phyloP scores from a whole-genome alignment of 2,888 invertebrate genomes.

The Zele albiditarsus region DNA sequence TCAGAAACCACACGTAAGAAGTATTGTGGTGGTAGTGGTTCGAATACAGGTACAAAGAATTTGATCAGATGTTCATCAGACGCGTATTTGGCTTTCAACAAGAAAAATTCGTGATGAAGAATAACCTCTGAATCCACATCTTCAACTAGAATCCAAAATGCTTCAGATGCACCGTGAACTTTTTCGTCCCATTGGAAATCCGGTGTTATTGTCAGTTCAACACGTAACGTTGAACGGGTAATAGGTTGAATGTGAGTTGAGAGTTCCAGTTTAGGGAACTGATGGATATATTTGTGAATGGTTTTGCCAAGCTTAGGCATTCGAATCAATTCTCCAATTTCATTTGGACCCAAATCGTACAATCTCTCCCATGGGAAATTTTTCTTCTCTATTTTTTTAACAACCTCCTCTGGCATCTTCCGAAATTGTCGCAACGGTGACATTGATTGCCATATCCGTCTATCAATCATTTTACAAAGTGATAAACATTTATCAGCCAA shows the following conservation, averaged over 20 bases:
- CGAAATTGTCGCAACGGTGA: conserved; percentile 97
- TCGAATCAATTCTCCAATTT: conserved; percentile 94
- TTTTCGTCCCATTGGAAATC: conserved; percentile 99
- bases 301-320: conserved; percentile 95
- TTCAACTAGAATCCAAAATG: conserved; percentile 91
- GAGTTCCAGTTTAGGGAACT: conserved; percentile 96
- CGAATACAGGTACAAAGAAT: conserved; percentile 98
- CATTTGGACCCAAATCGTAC: conserved; percentile 97
- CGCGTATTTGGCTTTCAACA: conserved; percentile 95
- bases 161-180: conserved; percentile 86
- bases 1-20: conserved; percentile 93
- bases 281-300: conserved; percentile 96
- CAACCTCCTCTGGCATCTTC: conserved; percentile 97
- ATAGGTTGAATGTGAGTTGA: conserved; percentile 99
- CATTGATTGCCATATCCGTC: conserved; percentile 99
- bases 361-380: conserved; percentile 94
- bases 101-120: conserved; percentile 91
- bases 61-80: conserved; percentile 96
- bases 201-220: conserved; percentile 97
- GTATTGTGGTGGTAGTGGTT: conserved; percentile 98
- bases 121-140: conserved; percentile 92
- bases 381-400: conserved; percentile 98
- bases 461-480: conserved; percentile 98
- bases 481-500: conserved; percentile 96
- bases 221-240: conserved; percentile 91